phyloP scores from a whole-genome alignment of 1,140 invertebrate genomes.

The Trialeurodes vaporariorum region DNA sequence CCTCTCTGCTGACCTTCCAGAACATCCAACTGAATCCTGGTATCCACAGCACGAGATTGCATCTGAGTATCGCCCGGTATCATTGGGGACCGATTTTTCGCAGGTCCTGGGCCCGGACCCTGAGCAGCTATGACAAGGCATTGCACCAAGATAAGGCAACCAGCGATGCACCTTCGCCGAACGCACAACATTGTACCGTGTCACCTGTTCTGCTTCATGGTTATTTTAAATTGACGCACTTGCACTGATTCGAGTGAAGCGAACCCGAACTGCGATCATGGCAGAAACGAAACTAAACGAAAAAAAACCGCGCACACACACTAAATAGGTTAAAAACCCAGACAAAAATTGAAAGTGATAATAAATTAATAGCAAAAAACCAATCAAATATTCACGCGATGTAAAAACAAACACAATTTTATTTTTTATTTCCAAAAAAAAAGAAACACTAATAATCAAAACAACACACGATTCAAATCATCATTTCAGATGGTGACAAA shows the following conservation, averaged over 20 bases:
- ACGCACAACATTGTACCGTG: slow-evolving; percentile 12
- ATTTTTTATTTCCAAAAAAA: background rate
- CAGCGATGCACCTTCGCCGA: slow-evolving; percentile 3
- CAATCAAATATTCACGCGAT: background rate
- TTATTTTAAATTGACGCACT: background rate
- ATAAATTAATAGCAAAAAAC: background rate
- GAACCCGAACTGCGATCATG: background rate
- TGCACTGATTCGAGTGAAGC: background rate
- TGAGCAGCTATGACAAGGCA: slow-evolving; percentile 20
- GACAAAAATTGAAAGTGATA: background rate
- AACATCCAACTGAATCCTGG: slow-evolving; percentile 69
- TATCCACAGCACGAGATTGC: slow-evolving; percentile 76
- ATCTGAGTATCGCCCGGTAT: slow-evolving; percentile 40
- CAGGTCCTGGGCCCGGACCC: slow-evolving; percentile 27
- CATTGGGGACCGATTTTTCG: slow-evolving; percentile 12
- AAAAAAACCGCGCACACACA: no score
- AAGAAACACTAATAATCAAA: background rate
- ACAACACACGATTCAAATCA: background rate
- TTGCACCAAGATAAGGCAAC: slow-evolving; percentile 9
- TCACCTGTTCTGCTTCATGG: background rate
- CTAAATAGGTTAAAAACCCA: background rate
- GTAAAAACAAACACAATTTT: background rate
- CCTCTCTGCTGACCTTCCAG: slow-evolving; percentile 69
- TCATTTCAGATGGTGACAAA: no score
- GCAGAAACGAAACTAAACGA: no score